These are phyloP conservation scores for Pammene aurita DNA, from an alignment of 2,888 invertebrate species.

Conservation along the genomic window DNA sequence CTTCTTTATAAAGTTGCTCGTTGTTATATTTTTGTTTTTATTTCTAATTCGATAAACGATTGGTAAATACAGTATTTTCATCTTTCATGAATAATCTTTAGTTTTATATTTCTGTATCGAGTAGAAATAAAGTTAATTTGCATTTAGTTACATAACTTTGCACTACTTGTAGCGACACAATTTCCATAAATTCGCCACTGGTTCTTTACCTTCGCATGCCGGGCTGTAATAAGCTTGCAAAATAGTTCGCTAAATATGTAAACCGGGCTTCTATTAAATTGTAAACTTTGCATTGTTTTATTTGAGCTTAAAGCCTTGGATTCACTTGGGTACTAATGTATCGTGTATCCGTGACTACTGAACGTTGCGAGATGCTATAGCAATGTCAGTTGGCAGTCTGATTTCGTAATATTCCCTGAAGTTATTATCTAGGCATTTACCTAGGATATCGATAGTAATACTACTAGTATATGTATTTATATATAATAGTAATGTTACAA, in stretches of 20 bases:
- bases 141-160: conserved; percentile 5
- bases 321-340: not conserved
- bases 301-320: not conserved
- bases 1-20: no score
- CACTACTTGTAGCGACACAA: not conserved
- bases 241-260: conserved; percentile 38
- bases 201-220: conserved; percentile 31
- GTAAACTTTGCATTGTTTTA: conserved; percentile 18
- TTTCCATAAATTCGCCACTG: conserved; percentile 32
- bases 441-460: no score
- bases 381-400: not conserved
- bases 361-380: not conserved
- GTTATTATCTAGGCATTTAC: no score
- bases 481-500: no score
- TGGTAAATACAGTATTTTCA: no score
- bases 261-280: conserved; percentile 20
- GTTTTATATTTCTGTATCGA: not conserved
- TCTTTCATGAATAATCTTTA: no score
- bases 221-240: conserved; percentile 29
- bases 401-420: no score
- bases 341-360: not conserved
- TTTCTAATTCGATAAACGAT: no score
- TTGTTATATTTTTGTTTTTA: no score
- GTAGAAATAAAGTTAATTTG: not conserved
- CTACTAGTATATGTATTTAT: no score